Evolutionary conservation across 2,888 invertebrate species (phyloP), one percentile per base, ranked within the genome.

Genomic region (Zootermopsis nevadensis): DNA sequence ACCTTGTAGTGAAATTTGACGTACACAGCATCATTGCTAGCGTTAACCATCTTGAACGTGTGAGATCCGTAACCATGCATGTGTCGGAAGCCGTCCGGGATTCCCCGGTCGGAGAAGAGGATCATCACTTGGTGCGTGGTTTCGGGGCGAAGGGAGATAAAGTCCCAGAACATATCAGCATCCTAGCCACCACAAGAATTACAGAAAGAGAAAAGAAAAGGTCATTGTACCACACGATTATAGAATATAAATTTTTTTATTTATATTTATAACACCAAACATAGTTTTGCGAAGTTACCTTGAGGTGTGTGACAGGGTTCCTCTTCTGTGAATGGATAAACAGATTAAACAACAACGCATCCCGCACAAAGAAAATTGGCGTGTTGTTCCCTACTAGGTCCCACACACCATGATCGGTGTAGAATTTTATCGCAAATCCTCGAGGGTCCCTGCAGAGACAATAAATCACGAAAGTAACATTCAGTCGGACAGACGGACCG

Each of bases 41-140:
- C 92, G 89, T 98, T 98, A 3, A 98, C 93, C 85, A 98, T 89
- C 89, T 98, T 98, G 89, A 97, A 99, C 0, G 98, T 97, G 89
- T 98, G 98, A 0, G 96, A 97, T 8, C 98, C 98, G 88, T 97
- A 98, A 67, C 98, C 98, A 88, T 98, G 96, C 98, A 99, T 98
- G 89, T 95, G 94, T 81, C 98, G 93, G 90, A 94, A 95, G 31
- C 98, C 98, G 89, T 98, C 96, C 7, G 98, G 98, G 86, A 96
- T 96, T 76, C 98, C 99, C 87, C 98, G 93, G 89, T 98, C 98
- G 38, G 95, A 93, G 89, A 98, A 98, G 87, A 98, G 89, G 89
- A 98, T 94, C 88, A 95, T 89, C 24, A 93, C 90, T 88, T 98
- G 98, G 88, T 99, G 98, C 55, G 93, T 93, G 1, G 95, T 92